Conservation (phyloP, 1,140 invertebrate species). For the Onthophagus taurus region DNA sequence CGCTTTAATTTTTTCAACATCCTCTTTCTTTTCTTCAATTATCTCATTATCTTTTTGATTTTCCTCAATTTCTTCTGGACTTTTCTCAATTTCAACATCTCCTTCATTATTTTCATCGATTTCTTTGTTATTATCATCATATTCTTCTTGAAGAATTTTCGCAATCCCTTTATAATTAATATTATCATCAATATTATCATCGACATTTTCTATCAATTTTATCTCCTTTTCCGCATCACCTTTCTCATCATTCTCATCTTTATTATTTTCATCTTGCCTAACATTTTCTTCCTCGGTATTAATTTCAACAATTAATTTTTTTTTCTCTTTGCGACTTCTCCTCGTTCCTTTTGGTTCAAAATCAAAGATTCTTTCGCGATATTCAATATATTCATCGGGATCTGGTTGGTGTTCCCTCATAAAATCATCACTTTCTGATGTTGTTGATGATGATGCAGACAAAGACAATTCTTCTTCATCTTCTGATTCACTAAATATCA, state of each 20-base stretch:
- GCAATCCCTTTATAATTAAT: neutral
- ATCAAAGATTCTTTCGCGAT: conserved; percentile 30
- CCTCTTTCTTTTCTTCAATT: neutral
- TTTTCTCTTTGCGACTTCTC: neutral
- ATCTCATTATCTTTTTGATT: neutral
- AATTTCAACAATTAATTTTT: conserved; percentile 7
- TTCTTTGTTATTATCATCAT: neutral
- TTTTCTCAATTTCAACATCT: neutral
- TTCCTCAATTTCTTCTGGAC: neutral
- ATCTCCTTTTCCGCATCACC: neutral
- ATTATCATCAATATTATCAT: neutral
- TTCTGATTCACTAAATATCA: no score
- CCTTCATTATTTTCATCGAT: neutral
- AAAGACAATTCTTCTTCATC: conserved; percentile 6
- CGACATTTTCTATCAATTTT: neutral
- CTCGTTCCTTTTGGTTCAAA: conserved; percentile 18
- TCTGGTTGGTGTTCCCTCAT: conserved; percentile 24
- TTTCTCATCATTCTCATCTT: neutral
- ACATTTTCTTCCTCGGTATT: conserved; percentile 2
- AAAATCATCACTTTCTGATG: conserved; percentile 20
- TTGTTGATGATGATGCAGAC: no score
- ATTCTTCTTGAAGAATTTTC: conserved; percentile 8
- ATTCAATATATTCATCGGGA: conserved; percentile 26
- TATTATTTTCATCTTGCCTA: conserved; percentile 6
- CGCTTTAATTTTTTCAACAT: neutral